Evolutionary conservation across 2,113 vertebrate genomes (phyloP), one percentile per base, ranked within the genome.

Genomic region (Anarhynchus alexandrinus): DNA sequence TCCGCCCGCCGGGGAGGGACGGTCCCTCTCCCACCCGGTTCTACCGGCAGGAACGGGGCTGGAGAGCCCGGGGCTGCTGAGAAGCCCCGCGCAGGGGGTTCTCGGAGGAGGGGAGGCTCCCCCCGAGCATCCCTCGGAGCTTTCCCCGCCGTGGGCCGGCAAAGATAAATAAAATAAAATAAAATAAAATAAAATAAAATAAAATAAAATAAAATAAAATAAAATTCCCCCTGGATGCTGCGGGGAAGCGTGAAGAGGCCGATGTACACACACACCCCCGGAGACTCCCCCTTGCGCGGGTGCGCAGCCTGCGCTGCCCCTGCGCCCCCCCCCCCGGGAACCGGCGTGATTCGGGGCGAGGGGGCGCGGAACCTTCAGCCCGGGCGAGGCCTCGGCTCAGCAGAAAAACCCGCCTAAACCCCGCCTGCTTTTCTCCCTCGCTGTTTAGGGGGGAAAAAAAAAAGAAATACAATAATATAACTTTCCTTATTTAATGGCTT

Each of bases 1-100:
- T 1, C 49, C 12, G 30, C 30, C 40, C 5, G 9, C 52, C 45
- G 36, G 22, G 5, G 10, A 34, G 25, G 45, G 23, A 15, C 20
- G 36, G n/a, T 2, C 19, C 20, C 16, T 16, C 57, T 25, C 20
- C 40, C 51, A 1, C 11, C 66, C 0, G 27, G 3, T 5, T 16
- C 8, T 11, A 38, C 6, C 2, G 45, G 21, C 26, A 15, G 40
- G 21, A 34, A 3, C 2, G 2, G 32, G 49, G 19, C 73, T 17
- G 40, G 23, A 34, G 17, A 57, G 17, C 36, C 26, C 61, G 17
- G 18, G 9, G 9, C 34, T 6, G 21, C 61, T 1, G 14, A 13
- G 42, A 12, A 36, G 36, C 49, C 43, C 32, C 82, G 3, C 14
- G 61, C 64, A n/a, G 9, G 43, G 32, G 14, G 36, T 22, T 65